Base-by-base conservation (phyloP, 2,113 vertebrate species). In the Petaurus breviceps region DNA sequence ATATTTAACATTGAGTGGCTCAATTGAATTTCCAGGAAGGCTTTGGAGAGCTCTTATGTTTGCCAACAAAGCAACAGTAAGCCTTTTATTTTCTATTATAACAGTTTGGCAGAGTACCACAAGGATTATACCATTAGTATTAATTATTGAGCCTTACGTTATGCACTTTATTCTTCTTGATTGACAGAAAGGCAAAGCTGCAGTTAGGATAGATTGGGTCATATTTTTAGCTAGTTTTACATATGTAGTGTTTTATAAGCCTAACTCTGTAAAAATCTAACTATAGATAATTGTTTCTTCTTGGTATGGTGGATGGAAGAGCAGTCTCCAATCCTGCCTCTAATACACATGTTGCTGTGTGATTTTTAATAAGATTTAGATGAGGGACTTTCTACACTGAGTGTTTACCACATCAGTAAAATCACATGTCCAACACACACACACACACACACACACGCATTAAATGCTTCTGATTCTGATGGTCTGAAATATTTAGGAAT, bases 111-210 rank as follows among this genome's bases (percentile, higher is more conserved):
- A 91, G 55, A 93, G 49, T 90, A 43, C 7, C 0, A 89, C 3
- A 84, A 26, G 19, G 53, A 95, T 90, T 55, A 91, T 90, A 50
- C 5, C 47, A 61, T 94, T 97, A 92, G 94, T 77, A 93, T 55
- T 91, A 89, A 93, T 94, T 51, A n/a, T 7, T 84, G 68, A 93
- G 51, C 26, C 28, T 95, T 25, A 93, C 5, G 1, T 96, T 91
- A 2, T 68, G 8, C 94, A 52, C 90, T 61, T 94, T 37, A 94
- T 0, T 91, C 11, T 51, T 95, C 3, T 94, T 57, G 51, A 96
- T 90, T 93, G 95, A 92, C 2, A 94, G 1, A 49, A 0, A 16
- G 68, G n/a, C 16, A 11, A 43, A 84, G 16, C 19, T 84, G 37
- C n/a, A 77, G 61, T n/a, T n/a, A 77, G 11, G 14, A n/a, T 28